These are phyloP conservation scores for Dynastes maya DNA, from an alignment of 2,888 invertebrate genomes.

Conservation along the genomic window DNA sequence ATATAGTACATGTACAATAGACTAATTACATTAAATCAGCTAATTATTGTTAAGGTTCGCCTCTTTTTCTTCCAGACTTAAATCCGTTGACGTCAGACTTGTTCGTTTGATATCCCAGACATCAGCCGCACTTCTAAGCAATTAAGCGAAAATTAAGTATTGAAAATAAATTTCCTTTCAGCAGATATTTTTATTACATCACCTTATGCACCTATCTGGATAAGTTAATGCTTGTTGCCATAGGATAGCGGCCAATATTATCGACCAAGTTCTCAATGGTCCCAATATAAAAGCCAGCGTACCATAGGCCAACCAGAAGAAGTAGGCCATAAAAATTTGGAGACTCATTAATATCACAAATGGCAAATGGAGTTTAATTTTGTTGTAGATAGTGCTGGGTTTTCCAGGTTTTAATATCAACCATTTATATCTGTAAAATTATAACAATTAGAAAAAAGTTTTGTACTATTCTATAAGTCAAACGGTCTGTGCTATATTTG, in stretches of 20 bases:
- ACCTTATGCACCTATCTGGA: constrained; percentile 78
- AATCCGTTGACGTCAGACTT: constrained; percentile 31
- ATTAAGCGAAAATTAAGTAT: constrained; percentile 13
- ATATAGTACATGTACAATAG: constrained; percentile 6
- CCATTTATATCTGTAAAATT: constrained; percentile 62
- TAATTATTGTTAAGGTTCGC: neutral
- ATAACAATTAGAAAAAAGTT: neutral
- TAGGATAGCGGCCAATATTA: constrained; percentile 78
- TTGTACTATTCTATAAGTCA: no score
- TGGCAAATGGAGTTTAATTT: constrained; percentile 68
- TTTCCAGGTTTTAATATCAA: constrained; percentile 62
- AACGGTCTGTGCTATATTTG: no score
- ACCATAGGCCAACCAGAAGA: constrained; percentile 88
- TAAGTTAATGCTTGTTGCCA: constrained; percentile 79
- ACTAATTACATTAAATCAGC: neutral
- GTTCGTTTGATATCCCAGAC: constrained; percentile 55
- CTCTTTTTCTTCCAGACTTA: constrained; percentile 7
- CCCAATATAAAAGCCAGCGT: constrained; percentile 83
- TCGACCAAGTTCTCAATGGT: constrained; percentile 86
- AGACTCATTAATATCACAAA: constrained; percentile 75
- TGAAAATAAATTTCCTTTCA: neutral
- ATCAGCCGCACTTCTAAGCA: constrained; percentile 55
- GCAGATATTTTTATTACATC: constrained; percentile 52
- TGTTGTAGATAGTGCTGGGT: constrained; percentile 58
- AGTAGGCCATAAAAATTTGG: constrained; percentile 80